These are phyloP conservation scores for Leptinotarsa haldemani DNA, from an alignment of 2,888 invertebrate species.

Conservation along the genomic window DNA sequence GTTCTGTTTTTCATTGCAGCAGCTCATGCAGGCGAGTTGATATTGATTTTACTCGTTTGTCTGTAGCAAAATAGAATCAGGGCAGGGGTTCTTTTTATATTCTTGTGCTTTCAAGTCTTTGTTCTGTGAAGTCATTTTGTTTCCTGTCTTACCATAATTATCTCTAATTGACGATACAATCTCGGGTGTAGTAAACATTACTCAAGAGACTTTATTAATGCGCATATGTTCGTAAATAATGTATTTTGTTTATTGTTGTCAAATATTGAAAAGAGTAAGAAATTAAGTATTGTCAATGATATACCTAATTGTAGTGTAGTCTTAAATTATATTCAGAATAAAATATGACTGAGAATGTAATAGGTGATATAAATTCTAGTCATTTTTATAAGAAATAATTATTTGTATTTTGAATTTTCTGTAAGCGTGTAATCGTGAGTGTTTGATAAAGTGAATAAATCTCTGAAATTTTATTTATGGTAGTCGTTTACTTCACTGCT, in stretches of 20 bases:
- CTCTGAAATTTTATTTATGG: conserved; percentile 60
- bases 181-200: conserved; percentile 11
- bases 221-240: conserved; percentile 35
- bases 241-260: conserved; percentile 22
- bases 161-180: conserved; percentile 5
- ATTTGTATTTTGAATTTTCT: conserved; percentile 36
- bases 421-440: conserved; percentile 32
- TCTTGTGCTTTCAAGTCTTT: conserved; percentile 40
- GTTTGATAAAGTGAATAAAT: conserved; percentile 56
- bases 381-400: conserved; percentile 23
- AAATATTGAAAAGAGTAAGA: neutral
- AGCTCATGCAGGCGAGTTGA: conserved; percentile 43
- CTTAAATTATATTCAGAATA: neutral
- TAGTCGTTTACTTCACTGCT: conserved; percentile 55
- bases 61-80: conserved; percentile 39
- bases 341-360: conserved; percentile 8
- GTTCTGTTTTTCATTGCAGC: conserved; percentile 45
- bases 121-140: conserved; percentile 39
- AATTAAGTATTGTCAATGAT: conserved; percentile 7
- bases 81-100: conserved; percentile 40
- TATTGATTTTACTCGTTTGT: conserved; percentile 48
- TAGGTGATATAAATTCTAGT: conserved; percentile 11
- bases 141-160: conserved; percentile 36
- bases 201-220: conserved; percentile 33
- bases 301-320: conserved; percentile 7